A percentile compares a stretch with the other conserved stretches of the same genome.
phyloP scores from a whole-genome alignment of 2,797 vertebrate genomes.

The Poeciliopsis presidionis region DNA sequence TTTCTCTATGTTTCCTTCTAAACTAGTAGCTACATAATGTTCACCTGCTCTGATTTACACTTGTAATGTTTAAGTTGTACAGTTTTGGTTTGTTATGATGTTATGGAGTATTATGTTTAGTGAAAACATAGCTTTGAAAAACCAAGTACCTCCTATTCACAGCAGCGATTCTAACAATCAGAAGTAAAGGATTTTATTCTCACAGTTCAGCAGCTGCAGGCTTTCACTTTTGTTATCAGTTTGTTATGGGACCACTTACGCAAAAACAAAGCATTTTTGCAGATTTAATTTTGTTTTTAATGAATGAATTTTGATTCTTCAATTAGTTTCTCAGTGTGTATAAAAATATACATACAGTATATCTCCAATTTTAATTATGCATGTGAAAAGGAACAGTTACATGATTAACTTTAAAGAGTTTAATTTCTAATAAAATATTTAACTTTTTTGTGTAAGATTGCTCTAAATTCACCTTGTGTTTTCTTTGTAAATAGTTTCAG shows the following conservation, averaged over 20 bases:
- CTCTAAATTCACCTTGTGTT: neutral
- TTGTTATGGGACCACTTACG: conserved; percentile 39
- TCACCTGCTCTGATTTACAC: conserved; percentile 28
- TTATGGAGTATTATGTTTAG: neutral
- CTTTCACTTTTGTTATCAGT: conserved; percentile 18
- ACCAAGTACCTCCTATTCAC: conserved; percentile 50
- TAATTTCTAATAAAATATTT: neutral
- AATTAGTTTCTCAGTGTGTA: neutral
- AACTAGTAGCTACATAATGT: conserved; percentile 15
- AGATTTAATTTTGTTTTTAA: neutral
- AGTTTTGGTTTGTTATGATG: neutral
- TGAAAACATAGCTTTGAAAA: conserved; percentile 42
- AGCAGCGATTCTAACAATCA: conserved; percentile 31
- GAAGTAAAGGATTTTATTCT: neutral
- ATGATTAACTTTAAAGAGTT: neutral
- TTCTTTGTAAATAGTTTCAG: neutral
- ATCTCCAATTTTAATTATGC: conserved; percentile 19
- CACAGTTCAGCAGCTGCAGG: conserved; percentile 14
- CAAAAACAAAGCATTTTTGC: neutral
- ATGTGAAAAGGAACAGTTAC: neutral
- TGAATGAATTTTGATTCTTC: neutral
- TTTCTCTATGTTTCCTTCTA: neutral
- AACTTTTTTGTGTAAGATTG: neutral
- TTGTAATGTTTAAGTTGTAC: conserved; percentile 24
- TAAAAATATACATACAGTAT: conserved; percentile 5